phyloP scores from a whole-genome alignment of 1,140 invertebrate species.

The Brachionus rubens region DNA sequence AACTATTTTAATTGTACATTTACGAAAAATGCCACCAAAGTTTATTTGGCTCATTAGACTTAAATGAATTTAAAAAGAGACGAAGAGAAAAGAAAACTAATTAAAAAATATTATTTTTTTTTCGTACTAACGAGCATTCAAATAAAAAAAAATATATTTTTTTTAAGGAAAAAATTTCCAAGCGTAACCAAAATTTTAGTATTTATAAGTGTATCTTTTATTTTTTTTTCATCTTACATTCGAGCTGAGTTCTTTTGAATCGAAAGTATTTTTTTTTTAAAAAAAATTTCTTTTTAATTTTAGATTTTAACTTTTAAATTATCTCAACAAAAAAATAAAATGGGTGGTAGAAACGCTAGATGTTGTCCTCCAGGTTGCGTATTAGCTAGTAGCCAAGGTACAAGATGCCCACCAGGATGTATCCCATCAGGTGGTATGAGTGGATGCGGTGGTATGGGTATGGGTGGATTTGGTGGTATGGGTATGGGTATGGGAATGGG shows the following conservation, averaged over 20 bases:
- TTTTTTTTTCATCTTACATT: not conserved
- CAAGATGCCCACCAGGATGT: not conserved
- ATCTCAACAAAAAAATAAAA: not conserved
- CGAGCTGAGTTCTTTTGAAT: too few species aligned
- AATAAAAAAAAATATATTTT: too few species aligned
- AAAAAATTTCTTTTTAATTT: slow-evolving; percentile 10
- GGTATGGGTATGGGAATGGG: not conserved
- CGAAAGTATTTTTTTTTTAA: too few species aligned
- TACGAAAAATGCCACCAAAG: too few species aligned
- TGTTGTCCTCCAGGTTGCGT: slow-evolving; percentile 38
- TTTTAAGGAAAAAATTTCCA: not conserved
- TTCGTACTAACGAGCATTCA: not conserved
- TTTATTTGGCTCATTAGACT: too few species aligned
- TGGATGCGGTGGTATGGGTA: not conserved
- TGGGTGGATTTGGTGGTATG: not conserved
- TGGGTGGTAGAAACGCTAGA: slow-evolving; percentile 24
- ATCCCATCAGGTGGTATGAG: not conserved
- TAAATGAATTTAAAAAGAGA: too few species aligned
- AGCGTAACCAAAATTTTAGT: slow-evolving; percentile 31
- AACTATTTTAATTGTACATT: too few species aligned
- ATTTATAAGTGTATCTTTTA: not conserved
- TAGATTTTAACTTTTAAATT: slow-evolving; percentile 10
- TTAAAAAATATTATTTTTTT: not conserved
- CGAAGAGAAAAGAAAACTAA: too few species aligned
- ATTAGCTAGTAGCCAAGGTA: not conserved